Evolutionary conservation across 2,888 invertebrate species (phyloP), one percentile per base, ranked within the genome.

Genomic region (Epicampocera succincta): DNA sequence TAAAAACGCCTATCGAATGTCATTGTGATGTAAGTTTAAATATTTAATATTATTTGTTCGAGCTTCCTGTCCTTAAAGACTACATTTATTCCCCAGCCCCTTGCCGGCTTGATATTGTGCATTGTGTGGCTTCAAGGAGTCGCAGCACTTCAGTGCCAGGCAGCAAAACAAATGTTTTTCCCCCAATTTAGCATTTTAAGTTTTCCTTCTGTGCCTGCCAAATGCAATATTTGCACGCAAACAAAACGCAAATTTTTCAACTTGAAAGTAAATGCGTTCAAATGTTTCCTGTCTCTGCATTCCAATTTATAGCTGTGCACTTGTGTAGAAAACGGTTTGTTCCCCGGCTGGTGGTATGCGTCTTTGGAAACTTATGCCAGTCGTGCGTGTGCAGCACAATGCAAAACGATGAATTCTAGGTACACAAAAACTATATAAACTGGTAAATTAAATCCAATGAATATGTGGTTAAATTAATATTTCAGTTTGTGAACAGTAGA

Each of bases 251-350:
- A n/a, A n/a, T 61, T 63, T 63, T 46, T 63, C 11, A n/a, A 40
- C 33, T 46, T 66, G 11, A 40, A 65, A 48, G 56, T 25, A 66
- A 74, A 74, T 54, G 44, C 40, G 13, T 11, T 63, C 48, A 48
- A 71, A 77, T 48, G 21, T 69, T 60, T 68, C 46, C 61, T 56
- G 19, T 46, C 69, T 19, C 15, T 17, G 17, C 17, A 38, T 65
- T 8, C 1, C 50, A 60, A n/a, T 61, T 12, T 13, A 13, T 3
- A 9, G 33, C 8, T 8, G 33, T 56, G 9, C 12, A 17, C 0
- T 8, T 63, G 12, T 46, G 17, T 54, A 19, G 11, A 17, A 19
- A 15, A 21, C 6, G 42, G 46, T 38, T 4, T 46, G 11, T 17
- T 6, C 46, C 3, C 1, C n/a, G 4, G 44, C 17, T 48, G 3